A percentile compares a stretch with the other conserved stretches of the same genome.
Conservation (phyloP, 2,797 vertebrate genomes). For the Psittacula derbiana region DNA sequence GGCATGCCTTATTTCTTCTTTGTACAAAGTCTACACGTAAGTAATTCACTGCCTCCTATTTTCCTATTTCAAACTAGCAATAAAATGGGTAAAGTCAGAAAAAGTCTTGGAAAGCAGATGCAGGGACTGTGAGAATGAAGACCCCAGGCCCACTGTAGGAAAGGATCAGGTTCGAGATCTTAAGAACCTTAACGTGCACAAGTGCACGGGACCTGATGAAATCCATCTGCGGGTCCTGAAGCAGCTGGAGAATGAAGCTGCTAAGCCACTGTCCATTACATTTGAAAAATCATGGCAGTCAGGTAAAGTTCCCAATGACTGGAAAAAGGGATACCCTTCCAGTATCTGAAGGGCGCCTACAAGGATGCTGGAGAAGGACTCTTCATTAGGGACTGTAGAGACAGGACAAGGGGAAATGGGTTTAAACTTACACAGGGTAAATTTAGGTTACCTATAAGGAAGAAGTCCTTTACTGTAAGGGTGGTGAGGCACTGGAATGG, state of each 20-base stretch:
- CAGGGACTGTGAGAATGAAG: not conserved
- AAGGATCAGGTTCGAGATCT: not conserved
- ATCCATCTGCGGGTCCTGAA: not conserved
- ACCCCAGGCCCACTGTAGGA: not conserved
- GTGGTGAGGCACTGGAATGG: not conserved
- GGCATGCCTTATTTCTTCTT: not conserved
- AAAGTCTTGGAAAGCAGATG: not conserved
- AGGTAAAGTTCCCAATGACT: not conserved
- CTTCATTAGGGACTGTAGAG: not conserved
- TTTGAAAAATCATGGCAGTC: not conserved
- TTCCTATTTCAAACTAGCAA: not conserved
- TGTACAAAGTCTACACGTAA: fast-evolving
- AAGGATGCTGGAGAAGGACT: not conserved
- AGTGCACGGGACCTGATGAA: not conserved
- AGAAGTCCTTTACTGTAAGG: not conserved
- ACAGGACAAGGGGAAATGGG: not conserved
- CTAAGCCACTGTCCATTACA: not conserved
- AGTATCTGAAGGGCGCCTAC: not conserved
- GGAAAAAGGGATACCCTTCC: not conserved
- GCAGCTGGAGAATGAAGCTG: not conserved
- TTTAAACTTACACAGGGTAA: not conserved
- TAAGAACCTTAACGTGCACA: not conserved
- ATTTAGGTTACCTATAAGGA: not conserved
- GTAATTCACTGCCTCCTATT: not conserved
- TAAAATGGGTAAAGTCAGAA: not conserved